A percentile compares a stretch with the other conserved stretches of the same genome.
phyloP scores from a whole-genome alignment of 2,113 vertebrate species.

The Pseudorectes ferrugineus region DNA sequence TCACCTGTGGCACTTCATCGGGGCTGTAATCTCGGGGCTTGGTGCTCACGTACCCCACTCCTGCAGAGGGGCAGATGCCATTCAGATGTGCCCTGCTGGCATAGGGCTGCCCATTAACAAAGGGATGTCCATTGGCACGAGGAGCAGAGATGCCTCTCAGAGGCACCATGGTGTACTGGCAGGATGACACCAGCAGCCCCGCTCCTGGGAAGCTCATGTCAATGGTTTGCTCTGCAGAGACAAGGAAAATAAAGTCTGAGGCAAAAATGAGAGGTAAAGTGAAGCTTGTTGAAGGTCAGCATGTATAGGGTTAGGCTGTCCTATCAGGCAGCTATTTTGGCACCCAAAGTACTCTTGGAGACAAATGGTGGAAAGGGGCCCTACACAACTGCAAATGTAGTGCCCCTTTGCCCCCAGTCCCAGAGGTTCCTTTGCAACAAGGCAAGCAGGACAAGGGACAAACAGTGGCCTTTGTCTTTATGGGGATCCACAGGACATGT shows the following conservation, averaged over 20 bases:
- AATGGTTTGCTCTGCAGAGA: constrained; percentile 84
- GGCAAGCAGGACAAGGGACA: background rate
- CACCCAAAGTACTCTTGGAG: background rate
- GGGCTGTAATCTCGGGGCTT: constrained; percentile 76
- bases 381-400: background rate
- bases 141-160: constrained; percentile 80
- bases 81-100: constrained; percentile 55
- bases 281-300: background rate
- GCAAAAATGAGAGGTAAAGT: background rate
- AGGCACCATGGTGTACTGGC: constrained; percentile 96
- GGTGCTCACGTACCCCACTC: constrained; percentile 48
- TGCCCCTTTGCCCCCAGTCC: background rate
- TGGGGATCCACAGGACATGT: background rate
- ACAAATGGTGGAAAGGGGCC: background rate
- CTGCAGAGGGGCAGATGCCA: constrained; percentile 53
- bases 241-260: background rate
- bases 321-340: background rate
- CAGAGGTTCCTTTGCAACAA: background rate
- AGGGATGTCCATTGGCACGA: constrained; percentile 72
- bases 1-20: constrained; percentile 78
- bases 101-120: constrained; percentile 73
- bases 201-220: constrained; percentile 86
- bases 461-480: background rate
- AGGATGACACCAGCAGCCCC: constrained; percentile 80
- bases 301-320: background rate